Evolutionary conservation across 1,140 invertebrate species (phyloP).

Genomic region (Nixonia krombeini): DNA sequence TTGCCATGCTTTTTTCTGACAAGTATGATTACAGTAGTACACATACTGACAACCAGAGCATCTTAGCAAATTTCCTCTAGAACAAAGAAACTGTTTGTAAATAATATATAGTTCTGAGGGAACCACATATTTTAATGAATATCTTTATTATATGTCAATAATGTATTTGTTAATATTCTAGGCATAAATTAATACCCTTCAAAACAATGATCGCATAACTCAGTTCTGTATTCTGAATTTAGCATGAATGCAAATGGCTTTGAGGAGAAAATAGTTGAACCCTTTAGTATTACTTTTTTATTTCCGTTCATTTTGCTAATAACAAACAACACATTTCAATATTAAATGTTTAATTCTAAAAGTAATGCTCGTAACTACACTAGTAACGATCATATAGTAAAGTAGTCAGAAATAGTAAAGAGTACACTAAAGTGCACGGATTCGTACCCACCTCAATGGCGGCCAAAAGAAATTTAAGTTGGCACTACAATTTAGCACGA

Average conservation of each 20-base stretch:
- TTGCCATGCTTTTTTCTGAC: constrained; percentile 82
- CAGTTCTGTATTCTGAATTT: constrained; percentile 72
- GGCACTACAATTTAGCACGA: no score
- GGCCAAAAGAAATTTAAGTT: no score
- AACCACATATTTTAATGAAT: background rate
- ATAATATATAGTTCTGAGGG: background rate
- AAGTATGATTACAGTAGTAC: constrained; percentile 81
- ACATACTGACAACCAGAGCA: constrained; percentile 87
- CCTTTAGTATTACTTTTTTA: constrained; percentile 57
- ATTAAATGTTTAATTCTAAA: no score
- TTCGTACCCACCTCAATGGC: no score
- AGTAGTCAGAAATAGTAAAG: no score
- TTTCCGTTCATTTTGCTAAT: constrained; percentile 15
- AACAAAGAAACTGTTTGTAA: background rate
- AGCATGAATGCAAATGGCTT: constrained; percentile 77
- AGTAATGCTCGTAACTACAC: no score
- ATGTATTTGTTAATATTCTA: no score
- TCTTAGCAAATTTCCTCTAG: constrained; percentile 61
- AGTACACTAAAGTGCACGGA: no score
- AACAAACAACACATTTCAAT: no score
- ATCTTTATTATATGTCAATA: constrained; percentile 9
- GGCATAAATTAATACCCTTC: no score
- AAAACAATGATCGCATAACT: constrained; percentile 77
- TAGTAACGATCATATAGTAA: no score
- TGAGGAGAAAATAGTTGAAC: constrained; percentile 72